Evolutionary conservation across 1,140 invertebrate genomes (phyloP).

Genomic region (Mercenaria mercenaria): DNA sequence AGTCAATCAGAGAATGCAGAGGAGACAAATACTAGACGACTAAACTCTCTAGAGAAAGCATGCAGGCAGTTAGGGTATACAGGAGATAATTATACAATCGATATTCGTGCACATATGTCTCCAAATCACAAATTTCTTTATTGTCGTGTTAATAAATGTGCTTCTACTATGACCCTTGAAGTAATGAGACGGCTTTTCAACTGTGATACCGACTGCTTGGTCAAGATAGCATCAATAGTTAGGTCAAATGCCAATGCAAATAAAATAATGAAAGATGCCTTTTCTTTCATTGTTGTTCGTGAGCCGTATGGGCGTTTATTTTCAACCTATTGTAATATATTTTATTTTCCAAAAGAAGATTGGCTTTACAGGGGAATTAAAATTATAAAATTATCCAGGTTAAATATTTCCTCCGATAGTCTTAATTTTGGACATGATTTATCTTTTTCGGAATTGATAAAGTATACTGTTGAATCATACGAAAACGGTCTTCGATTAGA

Average conservation of each 20-base stretch:
- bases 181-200: not conserved
- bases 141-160: constrained; percentile 1
- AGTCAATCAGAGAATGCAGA: not conserved
- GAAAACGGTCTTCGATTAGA: not conserved
- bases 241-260: not conserved
- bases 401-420: not conserved
- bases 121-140: not conserved
- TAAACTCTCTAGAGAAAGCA: not conserved
- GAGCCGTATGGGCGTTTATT: not conserved
- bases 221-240: not conserved
- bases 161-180: not conserved
- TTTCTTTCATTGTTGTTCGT: not conserved
- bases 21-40: not conserved
- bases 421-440: not conserved
- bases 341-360: not conserved
- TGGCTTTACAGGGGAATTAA: not conserved
- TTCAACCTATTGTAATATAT: not conserved
- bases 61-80: not conserved
- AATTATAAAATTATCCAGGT: not conserved
- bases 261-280: not conserved
- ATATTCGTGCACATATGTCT: not conserved
- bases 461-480: not conserved
- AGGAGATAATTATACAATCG: not conserved
- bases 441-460: not conserved
- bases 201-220: not conserved